These are phyloP conservation scores for Chrysotoxum bicinctum DNA, from an alignment of 2,888 invertebrate genomes.

Conservation along the genomic window DNA sequence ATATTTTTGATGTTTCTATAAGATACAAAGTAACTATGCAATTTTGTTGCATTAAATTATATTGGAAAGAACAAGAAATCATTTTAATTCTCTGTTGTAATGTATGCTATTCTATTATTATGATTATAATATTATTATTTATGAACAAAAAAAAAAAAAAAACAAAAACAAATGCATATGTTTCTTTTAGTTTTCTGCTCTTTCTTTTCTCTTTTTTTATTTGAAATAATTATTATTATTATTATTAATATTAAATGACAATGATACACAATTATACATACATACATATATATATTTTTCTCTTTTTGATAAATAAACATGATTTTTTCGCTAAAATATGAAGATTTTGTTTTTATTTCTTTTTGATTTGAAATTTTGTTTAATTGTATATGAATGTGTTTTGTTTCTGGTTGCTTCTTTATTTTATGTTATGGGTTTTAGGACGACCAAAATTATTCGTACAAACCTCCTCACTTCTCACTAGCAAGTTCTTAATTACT, in stretches of 20 bases:
- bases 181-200: slow-evolving; percentile 50
- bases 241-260: slow-evolving; percentile 66
- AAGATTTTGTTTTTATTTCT: slow-evolving; percentile 28
- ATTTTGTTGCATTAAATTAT: slow-evolving; percentile 40
- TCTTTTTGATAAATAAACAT: slow-evolving; percentile 72
- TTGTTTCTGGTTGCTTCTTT: background rate
- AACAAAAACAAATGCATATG: slow-evolving; percentile 49
- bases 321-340: slow-evolving; percentile 69
- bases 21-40: slow-evolving; percentile 45
- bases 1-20: slow-evolving; percentile 58
- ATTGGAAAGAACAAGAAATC: slow-evolving; percentile 31
- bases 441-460: background rate
- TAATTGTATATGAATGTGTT: background rate
- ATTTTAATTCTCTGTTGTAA: slow-evolving; percentile 64
- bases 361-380: slow-evolving; percentile 1
- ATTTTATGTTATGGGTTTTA: background rate
- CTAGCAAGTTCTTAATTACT: background rate
- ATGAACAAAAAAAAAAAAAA: slow-evolving; percentile 37
- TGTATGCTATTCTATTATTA: slow-evolving; percentile 61
- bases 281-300: slow-evolving; percentile 63
- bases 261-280: slow-evolving; percentile 68
- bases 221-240: slow-evolving; percentile 44
- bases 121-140: slow-evolving; percentile 61
- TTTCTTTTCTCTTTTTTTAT: slow-evolving; percentile 55
- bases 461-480: background rate